Evolutionary conservation across 1,140 invertebrate genomes (phyloP), one percentile per base, ranked within the genome.

Genomic region (Eufriesea mexicana): DNA sequence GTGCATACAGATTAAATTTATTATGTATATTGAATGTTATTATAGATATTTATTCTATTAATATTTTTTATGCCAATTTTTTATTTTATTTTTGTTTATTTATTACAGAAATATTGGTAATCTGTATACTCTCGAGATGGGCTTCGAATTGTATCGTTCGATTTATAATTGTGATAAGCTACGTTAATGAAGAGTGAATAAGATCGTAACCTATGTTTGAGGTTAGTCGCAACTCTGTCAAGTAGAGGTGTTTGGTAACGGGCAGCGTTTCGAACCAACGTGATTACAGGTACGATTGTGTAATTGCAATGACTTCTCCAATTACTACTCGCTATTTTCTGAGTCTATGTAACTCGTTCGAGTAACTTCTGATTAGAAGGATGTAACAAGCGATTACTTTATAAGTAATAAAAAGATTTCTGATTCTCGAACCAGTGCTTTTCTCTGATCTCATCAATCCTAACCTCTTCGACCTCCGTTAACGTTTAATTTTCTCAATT

Each of bases 351-450:
- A 81, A 75, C 71, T 57, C 73, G 71, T 81, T 57, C 79, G 71
- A 81, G 61, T 81, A 74, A 80, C 79, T 75, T 81, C 71, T 75
- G 71, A 81, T 75, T 81, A 81, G 79, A 81, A 81, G 79, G 42
- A 81, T 81, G 79, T 81, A 81, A 75, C 72, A 81, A 66, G 72
- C 72, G 72, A 75, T 81, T 81, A 81, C 79, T 81, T 81, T 75
- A 75, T 81, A 81, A 81, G 79, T 75, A 81, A 81, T 81, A 81
- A 81, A 81, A 81, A 57, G 71, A 75, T 81, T 81, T 75, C 72
- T 75, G 79, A 81, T 81, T 81, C 71, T 47, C 79, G 71, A 81
- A 51, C 16, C n/a, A 45, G 20, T 28, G 12, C 0, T 68, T 20
- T 23, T n/a, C n/a, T 0, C 20, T 49, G 20, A 2, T 42, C 12